Evolutionary conservation across 2,113 vertebrate species (phyloP).

Genomic region (Eolophus roseicapilla): DNA sequence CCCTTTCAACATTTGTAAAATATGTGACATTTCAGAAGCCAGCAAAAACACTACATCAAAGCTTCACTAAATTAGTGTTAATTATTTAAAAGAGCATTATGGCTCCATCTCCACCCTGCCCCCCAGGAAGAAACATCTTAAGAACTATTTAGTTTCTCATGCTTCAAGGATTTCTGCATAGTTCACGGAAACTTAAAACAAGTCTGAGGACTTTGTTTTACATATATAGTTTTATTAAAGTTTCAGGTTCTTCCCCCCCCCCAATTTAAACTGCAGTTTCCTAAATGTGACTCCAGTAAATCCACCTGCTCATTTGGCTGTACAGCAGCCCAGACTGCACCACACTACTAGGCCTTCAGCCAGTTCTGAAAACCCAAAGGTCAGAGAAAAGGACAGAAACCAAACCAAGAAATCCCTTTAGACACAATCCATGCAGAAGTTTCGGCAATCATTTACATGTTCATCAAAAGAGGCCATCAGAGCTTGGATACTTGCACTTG

Average conservation of each 20-base stretch:
- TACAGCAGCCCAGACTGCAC: neutral
- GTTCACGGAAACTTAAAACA: neutral
- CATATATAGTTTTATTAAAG: neutral
- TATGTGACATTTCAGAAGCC: neutral
- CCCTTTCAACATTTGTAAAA: neutral
- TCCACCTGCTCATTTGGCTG: neutral
- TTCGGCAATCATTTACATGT: neutral
- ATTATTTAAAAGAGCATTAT: neutral
- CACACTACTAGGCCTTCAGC: neutral
- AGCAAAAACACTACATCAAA: constrained; percentile 24
- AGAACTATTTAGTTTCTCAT: constrained; percentile 24
- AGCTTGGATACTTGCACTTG: neutral
- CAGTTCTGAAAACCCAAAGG: neutral
- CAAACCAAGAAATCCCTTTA: neutral
- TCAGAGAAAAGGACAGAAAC: neutral
- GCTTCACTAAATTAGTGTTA: neutral
- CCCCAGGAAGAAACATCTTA: constrained; percentile 27
- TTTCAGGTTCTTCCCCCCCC: neutral
- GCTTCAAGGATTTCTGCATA: neutral
- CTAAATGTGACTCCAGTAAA: neutral
- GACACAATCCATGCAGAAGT: neutral
- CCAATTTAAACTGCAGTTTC: neutral
- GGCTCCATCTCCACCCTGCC: constrained; percentile 31
- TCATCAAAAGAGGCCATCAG: neutral
- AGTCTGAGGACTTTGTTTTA: constrained; percentile 1